These are phyloP conservation scores for Hermaeophaga mercurialis DNA, from an alignment of 2,888 invertebrate genomes.

Conservation along the genomic window DNA sequence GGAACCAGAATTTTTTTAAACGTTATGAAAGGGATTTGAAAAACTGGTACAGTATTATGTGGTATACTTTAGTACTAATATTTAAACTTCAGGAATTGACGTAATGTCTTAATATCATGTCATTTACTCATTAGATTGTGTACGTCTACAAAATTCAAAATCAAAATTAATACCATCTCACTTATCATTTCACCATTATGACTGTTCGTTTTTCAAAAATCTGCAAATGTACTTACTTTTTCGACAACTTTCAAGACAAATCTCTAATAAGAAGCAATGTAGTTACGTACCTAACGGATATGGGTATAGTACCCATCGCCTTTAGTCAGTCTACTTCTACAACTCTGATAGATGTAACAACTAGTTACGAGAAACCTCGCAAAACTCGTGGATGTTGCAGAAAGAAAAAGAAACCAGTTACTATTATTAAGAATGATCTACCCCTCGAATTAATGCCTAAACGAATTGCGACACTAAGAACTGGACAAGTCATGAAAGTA, in stretches of 20 bases:
- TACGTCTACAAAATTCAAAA: background rate
- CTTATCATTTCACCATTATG: slow-evolving; percentile 14
- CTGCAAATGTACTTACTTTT: slow-evolving; percentile 24
- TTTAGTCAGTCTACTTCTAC: background rate
- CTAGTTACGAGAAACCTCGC: background rate
- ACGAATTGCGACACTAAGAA: slow-evolving; percentile 63
- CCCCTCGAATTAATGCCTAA: slow-evolving; percentile 6
- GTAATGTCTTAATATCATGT: too few species aligned
- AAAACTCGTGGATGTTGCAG: background rate
- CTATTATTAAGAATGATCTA: slow-evolving; percentile 1
- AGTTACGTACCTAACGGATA: background rate
- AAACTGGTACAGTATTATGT: too few species aligned
- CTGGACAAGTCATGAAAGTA: slow-evolving; percentile 70
- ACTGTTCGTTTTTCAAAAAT: slow-evolving; percentile 19
- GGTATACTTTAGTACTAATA: too few species aligned
- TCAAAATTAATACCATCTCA: background rate
- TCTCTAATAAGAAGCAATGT: slow-evolving; percentile 21
- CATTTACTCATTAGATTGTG: too few species aligned
- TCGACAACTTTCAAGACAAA: slow-evolving; percentile 14
- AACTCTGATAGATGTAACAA: background rate
- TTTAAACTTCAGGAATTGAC: too few species aligned
- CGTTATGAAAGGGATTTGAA: too few species aligned
- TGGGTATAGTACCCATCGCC: slow-evolving; percentile 2
- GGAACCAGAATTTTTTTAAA: too few species aligned
- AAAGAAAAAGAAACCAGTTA: background rate